Conservation (phyloP, 2,888 invertebrate species). For the Erebia epiphron region DNA sequence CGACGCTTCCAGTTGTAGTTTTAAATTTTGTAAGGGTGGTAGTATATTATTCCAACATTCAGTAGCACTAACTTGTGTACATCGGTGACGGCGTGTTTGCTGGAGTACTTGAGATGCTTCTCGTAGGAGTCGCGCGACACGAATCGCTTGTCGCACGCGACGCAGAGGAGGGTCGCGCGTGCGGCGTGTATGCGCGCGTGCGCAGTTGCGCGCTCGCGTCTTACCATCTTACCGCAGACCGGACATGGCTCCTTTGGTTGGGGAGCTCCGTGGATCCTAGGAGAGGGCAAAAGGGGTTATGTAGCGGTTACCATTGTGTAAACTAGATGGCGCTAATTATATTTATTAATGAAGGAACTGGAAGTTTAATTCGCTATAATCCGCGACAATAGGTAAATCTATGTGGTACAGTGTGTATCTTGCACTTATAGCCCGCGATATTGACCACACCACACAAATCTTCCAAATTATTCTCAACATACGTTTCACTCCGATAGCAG, state of each 20-base stretch:
- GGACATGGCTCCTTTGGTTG: constrained; percentile 55
- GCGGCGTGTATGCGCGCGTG: constrained; percentile 56
- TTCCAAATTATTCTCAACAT: no score
- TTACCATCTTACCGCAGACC: constrained; percentile 56
- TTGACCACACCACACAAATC: no score
- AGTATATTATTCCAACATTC: background rate
- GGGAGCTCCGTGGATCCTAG: constrained; percentile 53
- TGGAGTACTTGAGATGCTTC: constrained; percentile 62
- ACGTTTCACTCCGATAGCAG: no score
- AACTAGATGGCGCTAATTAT: no score
- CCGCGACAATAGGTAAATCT: no score
- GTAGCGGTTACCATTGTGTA: background rate
- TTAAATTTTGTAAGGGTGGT: background rate
- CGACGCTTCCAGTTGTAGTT: no score
- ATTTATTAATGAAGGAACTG: no score
- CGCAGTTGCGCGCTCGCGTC: constrained; percentile 48
- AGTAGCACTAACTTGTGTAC: constrained; percentile 61
- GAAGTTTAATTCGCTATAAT: no score
- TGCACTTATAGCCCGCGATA: no score
- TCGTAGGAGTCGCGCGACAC: constrained; percentile 62
- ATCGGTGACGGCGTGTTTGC: constrained; percentile 54
- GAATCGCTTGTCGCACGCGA: constrained; percentile 57
- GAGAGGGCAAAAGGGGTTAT: background rate
- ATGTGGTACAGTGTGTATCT: no score
- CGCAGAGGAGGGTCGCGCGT: constrained; percentile 49